Conservation (phyloP, 2,797 vertebrate species). For the Hyperoplus lanceolatus region DNA sequence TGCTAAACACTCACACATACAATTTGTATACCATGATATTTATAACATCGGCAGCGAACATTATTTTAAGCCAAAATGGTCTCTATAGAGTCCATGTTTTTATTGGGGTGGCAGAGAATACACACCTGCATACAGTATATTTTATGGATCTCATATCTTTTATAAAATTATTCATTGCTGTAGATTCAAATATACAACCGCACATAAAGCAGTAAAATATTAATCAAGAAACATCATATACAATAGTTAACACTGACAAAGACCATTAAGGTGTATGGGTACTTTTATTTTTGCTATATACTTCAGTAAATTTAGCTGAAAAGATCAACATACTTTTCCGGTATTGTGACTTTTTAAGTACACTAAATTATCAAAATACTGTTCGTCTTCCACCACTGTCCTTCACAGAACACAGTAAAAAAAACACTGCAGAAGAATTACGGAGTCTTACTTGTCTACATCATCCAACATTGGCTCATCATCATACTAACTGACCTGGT, state of each 20-base stretch:
- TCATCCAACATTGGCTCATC: not conserved
- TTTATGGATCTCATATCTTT: not conserved
- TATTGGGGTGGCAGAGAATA: not conserved
- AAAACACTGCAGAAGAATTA: not conserved
- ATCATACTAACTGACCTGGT: conserved; percentile 90
- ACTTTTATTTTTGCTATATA: too few relatives aligned
- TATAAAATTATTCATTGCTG: too few relatives aligned
- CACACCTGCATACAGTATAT: not conserved
- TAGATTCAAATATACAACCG: too few relatives aligned
- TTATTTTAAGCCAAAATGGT: not conserved
- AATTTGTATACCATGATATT: not conserved
- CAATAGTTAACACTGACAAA: too few relatives aligned
- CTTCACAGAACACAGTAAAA: conserved; percentile 4
- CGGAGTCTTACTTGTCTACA: not conserved
- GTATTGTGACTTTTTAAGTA: too few relatives aligned
- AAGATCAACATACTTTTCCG: too few relatives aligned
- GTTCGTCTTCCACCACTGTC: not conserved
- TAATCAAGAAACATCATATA: too few relatives aligned
- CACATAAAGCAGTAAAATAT: too few relatives aligned
- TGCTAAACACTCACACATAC: not conserved
- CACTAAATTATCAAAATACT: too few relatives aligned
- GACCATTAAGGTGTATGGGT: too few relatives aligned
- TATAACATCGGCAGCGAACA: not conserved
- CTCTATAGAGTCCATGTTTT: not conserved
- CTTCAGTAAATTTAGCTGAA: too few relatives aligned